These are phyloP conservation scores for Neoarius graeffei DNA, from an alignment of 2,113 vertebrate genomes.

Conservation along the genomic window DNA sequence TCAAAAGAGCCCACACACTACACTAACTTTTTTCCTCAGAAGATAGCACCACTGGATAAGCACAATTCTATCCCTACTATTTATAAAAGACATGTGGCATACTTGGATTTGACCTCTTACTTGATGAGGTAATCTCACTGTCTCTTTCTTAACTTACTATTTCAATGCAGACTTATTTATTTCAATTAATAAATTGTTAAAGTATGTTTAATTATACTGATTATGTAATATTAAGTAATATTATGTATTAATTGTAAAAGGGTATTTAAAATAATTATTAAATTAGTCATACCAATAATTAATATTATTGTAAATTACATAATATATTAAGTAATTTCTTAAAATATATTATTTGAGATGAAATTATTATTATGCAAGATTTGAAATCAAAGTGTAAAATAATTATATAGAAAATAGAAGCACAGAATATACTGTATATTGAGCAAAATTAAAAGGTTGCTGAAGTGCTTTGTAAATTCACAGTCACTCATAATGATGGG, in stretches of 20 bases:
- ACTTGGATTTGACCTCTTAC: slow-evolving; percentile 1
- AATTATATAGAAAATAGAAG: background rate
- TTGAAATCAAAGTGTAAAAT: background rate
- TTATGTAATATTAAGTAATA: background rate
- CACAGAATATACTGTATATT: background rate
- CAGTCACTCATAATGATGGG: background rate
- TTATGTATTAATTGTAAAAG: background rate
- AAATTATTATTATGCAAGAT: background rate
- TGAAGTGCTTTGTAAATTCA: background rate
- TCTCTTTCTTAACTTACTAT: background rate
- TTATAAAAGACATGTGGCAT: slow-evolving; percentile 11
- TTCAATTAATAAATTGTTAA: background rate
- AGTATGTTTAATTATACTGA: background rate
- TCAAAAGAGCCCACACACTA: slow-evolving; percentile 42
- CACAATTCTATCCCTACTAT: background rate
- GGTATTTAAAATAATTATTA: background rate
- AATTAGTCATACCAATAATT: background rate
- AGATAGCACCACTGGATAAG: slow-evolving; percentile 4
- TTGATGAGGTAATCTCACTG: slow-evolving; percentile 1
- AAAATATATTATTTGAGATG: background rate
- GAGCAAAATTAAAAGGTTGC: background rate
- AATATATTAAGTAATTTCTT: background rate
- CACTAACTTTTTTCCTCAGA: background rate
- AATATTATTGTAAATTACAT: background rate
- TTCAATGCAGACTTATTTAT: background rate